A percentile compares a stretch with the other conserved stretches of the same genome.
These are phyloP conservation scores for Adelosebastes latens DNA, from an alignment of 2,797 vertebrate genomes.

Conservation along the genomic window DNA sequence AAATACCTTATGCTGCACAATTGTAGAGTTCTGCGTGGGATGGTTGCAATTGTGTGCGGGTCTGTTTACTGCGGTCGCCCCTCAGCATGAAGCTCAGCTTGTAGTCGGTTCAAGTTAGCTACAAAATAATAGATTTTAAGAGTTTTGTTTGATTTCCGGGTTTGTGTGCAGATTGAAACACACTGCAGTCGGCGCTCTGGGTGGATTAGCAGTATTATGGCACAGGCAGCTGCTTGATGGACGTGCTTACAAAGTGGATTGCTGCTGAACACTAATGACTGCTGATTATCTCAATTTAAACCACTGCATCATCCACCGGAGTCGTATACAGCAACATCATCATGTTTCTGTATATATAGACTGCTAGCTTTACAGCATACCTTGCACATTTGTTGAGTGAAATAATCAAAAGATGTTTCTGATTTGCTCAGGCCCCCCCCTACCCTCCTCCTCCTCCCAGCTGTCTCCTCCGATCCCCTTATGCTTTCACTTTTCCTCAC, in stretches of 20 bases:
- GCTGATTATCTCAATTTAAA: conserved; percentile 40
- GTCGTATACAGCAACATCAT: not conserved
- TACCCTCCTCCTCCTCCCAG: not conserved
- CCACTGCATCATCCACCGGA: not conserved
- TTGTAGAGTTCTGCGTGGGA: not conserved
- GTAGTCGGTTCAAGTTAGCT: not conserved
- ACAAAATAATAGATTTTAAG: conserved; percentile 15
- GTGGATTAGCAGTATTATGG: conserved; percentile 24
- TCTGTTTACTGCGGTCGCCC: conserved; percentile 31
- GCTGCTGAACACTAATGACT: conserved; percentile 37
- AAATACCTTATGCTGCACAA: conserved; percentile 35
- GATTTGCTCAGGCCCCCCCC: conserved; percentile 27
- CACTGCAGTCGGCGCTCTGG: not conserved
- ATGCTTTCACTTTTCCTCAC: conserved; percentile 53
- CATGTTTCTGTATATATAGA: not conserved
- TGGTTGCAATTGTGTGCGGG: conserved; percentile 9
- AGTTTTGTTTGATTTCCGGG: conserved; percentile 14
- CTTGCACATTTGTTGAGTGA: not conserved
- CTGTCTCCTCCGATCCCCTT: conserved; percentile 19
- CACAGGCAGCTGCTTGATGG: conserved; percentile 38
- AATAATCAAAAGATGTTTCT: conserved; percentile 55
- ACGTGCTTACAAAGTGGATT: conserved; percentile 19
- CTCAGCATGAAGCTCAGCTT: not conserved
- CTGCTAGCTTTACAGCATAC: not conserved
- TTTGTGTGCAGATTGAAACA: not conserved